phyloP scores from a whole-genome alignment of 37 sponge, comb jelly and placozoan species.

The Tethya wilhelma region DNA sequence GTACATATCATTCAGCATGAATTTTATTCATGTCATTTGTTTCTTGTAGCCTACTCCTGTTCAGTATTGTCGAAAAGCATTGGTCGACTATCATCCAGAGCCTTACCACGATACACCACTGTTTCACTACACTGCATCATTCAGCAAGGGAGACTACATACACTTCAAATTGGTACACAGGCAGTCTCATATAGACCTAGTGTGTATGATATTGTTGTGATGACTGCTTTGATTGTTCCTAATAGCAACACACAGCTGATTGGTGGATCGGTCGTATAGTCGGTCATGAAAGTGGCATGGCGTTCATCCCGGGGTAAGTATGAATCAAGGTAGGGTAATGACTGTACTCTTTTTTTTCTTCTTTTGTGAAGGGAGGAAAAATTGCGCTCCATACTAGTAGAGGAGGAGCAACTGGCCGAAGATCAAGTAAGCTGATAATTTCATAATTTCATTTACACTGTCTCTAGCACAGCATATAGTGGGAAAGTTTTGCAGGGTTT shows the following conservation, averaged over 20 bases:
- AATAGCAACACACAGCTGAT: neutral
- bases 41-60: conserved; percentile 5
- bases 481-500: too few species aligned
- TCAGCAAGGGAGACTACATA: conserved; percentile 24
- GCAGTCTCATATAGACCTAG: too few species aligned
- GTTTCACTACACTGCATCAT: conserved; percentile 1
- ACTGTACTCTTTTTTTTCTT: too few species aligned
- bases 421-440: too few species aligned
- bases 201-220: too few species aligned
- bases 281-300: neutral
- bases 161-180: conserved; percentile 29
- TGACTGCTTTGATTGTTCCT: neutral
- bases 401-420: too few species aligned
- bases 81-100: conserved; percentile 1
- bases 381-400: too few species aligned
- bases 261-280: conserved; percentile 48
- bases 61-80: neutral
- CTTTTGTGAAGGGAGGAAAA: too few species aligned
- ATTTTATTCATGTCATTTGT: neutral
- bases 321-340: too few species aligned
- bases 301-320: neutral
- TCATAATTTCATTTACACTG: too few species aligned
- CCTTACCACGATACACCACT: neutral
- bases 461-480: too few species aligned
- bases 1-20: neutral